phyloP scores from a whole-genome alignment of 1,140 invertebrate species.

The Dreissena rostriformis region DNA sequence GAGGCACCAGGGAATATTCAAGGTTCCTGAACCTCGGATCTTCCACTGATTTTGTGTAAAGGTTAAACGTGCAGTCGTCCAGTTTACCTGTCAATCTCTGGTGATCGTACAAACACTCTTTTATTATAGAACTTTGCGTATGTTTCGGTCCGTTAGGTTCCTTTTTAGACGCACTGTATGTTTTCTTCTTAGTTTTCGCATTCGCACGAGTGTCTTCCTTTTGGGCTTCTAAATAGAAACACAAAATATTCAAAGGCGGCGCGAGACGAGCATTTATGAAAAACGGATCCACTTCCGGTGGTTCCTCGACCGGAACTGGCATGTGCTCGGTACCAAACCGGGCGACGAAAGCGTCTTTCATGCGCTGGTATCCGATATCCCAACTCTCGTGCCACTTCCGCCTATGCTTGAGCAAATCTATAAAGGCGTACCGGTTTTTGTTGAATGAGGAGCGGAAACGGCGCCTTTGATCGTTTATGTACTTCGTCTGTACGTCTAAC shows the following conservation, averaged over 20 bases:
- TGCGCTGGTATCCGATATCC: constrained; percentile 24
- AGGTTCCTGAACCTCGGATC: constrained; percentile 59
- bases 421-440: constrained; percentile 29
- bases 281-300: constrained; percentile 45
- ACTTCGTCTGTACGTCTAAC: constrained; percentile 68
- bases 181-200: neutral
- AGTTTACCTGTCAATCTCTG: neutral
- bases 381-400: constrained; percentile 36
- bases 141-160: neutral
- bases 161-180: neutral
- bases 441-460: constrained; percentile 25
- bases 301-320: constrained; percentile 38
- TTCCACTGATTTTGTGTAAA: constrained; percentile 28
- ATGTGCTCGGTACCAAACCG: constrained; percentile 21
- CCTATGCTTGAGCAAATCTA: constrained; percentile 14
- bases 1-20: constrained; percentile 47
- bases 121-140: neutral
- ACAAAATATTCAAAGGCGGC: constrained; percentile 43
- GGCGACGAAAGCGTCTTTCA: constrained; percentile 37
- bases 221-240: constrained; percentile 40
- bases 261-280: constrained; percentile 34
- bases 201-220: neutral
- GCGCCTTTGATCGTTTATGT: constrained; percentile 65
- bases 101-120: constrained; percentile 31
- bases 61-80: neutral